Percentiles rank a stretch among this genome's conserved stretches.
phyloP scores from a whole-genome alignment of 2,888 invertebrate species.

The Patella caerulea region DNA sequence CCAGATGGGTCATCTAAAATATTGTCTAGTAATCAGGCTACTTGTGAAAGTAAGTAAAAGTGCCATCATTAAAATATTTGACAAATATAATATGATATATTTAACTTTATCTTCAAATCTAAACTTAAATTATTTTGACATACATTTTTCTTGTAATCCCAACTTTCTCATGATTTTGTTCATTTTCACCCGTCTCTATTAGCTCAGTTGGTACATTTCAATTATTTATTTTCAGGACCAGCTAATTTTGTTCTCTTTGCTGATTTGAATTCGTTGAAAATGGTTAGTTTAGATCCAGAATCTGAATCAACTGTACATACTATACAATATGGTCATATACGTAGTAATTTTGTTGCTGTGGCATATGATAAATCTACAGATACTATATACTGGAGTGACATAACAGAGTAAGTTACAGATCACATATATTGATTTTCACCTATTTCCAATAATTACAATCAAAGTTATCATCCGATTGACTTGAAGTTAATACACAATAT shows the following conservation, averaged over 20 bases:
- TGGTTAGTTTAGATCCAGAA: conserved; percentile 52
- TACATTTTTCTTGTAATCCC: background rate
- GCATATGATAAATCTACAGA: conserved; percentile 48
- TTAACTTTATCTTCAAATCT: no score
- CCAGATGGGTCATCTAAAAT: conserved; percentile 46
- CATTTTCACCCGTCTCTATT: background rate
- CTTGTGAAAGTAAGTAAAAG: conserved; percentile 48
- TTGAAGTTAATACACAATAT: no score
- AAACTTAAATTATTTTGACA: background rate
- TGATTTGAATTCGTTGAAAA: conserved; percentile 58
- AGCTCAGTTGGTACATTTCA: background rate
- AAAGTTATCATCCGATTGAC: no score
- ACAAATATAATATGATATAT: no score
- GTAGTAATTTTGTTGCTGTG: conserved; percentile 55
- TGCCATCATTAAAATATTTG: no score
- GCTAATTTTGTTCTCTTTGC: conserved; percentile 58
- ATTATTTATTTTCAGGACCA: conserved; percentile 47
- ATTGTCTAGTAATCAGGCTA: conserved; percentile 43
- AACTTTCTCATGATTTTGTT: background rate
- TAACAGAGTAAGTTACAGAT: conserved; percentile 11
- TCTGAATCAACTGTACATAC: conserved; percentile 44
- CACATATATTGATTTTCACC: background rate
- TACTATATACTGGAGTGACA: conserved; percentile 58
- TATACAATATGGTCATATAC: conserved; percentile 47
- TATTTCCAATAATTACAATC: no score